Evolutionary conservation across 2,113 vertebrate species (phyloP).

Genomic region (Chascanopsetta lugubris): DNA sequence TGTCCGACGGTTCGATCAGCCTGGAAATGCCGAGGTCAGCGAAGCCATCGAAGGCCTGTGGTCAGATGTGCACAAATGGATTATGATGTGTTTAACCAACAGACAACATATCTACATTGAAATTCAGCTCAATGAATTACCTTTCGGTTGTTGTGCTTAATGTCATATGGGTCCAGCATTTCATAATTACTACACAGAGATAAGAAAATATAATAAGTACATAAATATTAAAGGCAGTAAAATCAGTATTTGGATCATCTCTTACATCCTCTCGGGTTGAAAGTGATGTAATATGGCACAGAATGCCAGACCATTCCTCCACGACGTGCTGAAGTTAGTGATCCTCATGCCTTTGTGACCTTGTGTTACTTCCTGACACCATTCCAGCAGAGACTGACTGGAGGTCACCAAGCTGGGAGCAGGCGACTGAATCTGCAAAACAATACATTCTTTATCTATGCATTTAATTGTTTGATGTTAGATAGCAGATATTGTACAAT

Average conservation of each 20-base stretch:
- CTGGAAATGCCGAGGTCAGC: constrained; percentile 86
- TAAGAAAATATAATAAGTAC: neutral
- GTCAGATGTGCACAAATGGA: constrained; percentile 9
- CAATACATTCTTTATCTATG: neutral
- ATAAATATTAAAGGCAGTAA: neutral
- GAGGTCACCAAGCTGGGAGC: constrained; percentile 76
- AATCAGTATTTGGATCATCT: neutral
- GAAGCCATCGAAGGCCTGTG: constrained; percentile 88
- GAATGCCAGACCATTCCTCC: constrained; percentile 90
- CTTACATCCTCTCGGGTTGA: constrained; percentile 87
- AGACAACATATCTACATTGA: neutral
- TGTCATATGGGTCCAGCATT: constrained; percentile 85
- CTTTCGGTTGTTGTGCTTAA: constrained; percentile 90
- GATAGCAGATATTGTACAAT: neutral
- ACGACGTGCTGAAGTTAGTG: constrained; percentile 91
- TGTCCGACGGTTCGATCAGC: constrained; percentile 88
- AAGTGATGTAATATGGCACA: constrained; percentile 91
- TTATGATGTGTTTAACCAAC: neutral
- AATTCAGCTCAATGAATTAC: constrained; percentile 55
- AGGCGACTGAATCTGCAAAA: constrained; percentile 38
- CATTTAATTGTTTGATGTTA: too few species aligned
- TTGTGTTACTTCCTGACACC: constrained; percentile 87
- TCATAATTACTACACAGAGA: constrained; percentile 80
- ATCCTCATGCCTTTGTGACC: constrained; percentile 84
- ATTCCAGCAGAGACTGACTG: constrained; percentile 86